Conservation (phyloP, 2,113 vertebrate species). For the Lepisosteus osseus region DNA sequence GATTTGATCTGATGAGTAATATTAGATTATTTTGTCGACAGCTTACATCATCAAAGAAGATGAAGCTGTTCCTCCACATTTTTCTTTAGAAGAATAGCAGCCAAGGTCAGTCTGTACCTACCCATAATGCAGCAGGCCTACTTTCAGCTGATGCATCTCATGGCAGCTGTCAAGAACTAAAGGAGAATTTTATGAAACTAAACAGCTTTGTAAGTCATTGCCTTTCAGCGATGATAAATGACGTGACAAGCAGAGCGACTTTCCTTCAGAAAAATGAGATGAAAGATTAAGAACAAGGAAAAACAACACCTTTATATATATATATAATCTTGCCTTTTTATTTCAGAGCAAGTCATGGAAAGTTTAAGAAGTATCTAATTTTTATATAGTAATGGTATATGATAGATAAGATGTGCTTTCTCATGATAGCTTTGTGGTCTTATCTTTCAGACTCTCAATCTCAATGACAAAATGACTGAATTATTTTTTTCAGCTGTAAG, state of each 20-base stretch:
- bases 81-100: slow-evolving; percentile 7
- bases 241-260: slow-evolving; percentile 25
- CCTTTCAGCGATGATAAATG: slow-evolving; percentile 39
- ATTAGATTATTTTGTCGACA: too few species aligned
- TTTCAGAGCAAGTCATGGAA: too few species aligned
- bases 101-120: slow-evolving; percentile 25
- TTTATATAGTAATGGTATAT: too few species aligned
- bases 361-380: too few species aligned
- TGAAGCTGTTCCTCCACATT: slow-evolving; percentile 2
- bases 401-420: too few species aligned
- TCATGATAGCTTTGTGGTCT: background rate
- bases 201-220: slow-evolving; percentile 32
- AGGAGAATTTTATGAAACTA: slow-evolving; percentile 41
- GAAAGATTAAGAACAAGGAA: background rate
- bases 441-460: slow-evolving; percentile 2
- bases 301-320: too few species aligned
- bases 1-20: too few species aligned
- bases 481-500: background rate
- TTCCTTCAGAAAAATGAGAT: slow-evolving; percentile 10
- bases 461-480: background rate
- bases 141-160: slow-evolving; percentile 23
- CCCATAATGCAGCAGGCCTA: slow-evolving; percentile 13
- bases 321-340: too few species aligned
- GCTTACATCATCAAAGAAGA: background rate
- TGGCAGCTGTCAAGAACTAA: slow-evolving; percentile 28